Evolutionary conservation across 2,797 vertebrate genomes (phyloP).

Genomic region (Thunnus albacares): DNA sequence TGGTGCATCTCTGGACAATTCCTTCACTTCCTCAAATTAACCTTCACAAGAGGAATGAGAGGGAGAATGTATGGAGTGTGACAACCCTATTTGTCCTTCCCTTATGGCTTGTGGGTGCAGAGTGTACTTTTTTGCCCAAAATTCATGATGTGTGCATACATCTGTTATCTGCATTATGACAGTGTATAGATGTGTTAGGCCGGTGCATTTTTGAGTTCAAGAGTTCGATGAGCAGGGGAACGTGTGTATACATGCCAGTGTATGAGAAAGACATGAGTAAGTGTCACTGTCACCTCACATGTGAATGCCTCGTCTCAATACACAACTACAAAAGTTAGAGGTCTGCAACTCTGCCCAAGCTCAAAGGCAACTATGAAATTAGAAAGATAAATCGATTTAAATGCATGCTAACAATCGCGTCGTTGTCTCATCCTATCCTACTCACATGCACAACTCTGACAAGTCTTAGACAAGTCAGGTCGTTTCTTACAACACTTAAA

Average conservation of each 20-base stretch:
- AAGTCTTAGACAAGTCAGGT: background rate
- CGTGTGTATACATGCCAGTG: background rate
- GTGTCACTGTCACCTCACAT: background rate
- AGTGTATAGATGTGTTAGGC: background rate
- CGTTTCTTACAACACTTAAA: background rate
- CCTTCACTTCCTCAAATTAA: constrained; percentile 79
- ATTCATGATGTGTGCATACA: background rate
- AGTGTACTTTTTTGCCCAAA: constrained; percentile 5
- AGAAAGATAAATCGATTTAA: constrained; percentile 14
- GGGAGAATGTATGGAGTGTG: constrained; percentile 31
- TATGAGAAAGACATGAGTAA: background rate
- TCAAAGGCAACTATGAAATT: background rate
- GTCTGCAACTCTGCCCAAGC: background rate
- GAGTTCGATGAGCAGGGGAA: background rate
- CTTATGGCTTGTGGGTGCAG: constrained; percentile 14
- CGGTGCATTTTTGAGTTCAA: constrained; percentile 14
- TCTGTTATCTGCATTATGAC: constrained; percentile 8
- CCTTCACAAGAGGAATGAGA: constrained; percentile 68
- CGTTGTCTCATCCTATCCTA: background rate
- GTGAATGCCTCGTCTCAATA: background rate
- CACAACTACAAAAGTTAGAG: background rate
- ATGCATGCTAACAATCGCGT: background rate
- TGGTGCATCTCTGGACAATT: constrained; percentile 68
- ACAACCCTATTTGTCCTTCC: constrained; percentile 51
- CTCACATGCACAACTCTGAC: background rate